Evolutionary conservation across 2,888 invertebrate species (phyloP), one percentile per base, ranked within the genome.

Genomic region (Papilio elwesi): DNA sequence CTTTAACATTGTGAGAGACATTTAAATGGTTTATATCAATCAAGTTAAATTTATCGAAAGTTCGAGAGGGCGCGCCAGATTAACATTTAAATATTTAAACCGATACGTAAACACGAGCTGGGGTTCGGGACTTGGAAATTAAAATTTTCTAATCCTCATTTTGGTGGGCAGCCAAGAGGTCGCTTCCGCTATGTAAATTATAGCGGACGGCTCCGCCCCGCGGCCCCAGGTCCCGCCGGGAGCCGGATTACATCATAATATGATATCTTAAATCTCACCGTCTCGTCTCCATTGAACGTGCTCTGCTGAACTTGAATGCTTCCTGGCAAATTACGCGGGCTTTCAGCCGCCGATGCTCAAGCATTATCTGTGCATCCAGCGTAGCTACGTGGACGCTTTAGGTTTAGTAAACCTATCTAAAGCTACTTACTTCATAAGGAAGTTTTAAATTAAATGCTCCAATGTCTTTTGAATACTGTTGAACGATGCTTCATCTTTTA

Each of bases 11-110:
- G 86, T 86, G 85, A 88, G 87, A 89, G 88, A 89, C 89, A 91
- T 92, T 91, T 87, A 91, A 93, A 92, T 85, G 82, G 81, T 89
- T 87, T 86, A 90, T 91, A 93, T 92, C 92, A 92, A 91, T 90
- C 87, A 43, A 64, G 57, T 64, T 68, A 26, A 68, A 64, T 90
- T 88, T 88, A 92, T 93, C 90, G 90, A 92, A 92, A 90, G 91
- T 91, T 92, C 90, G 26, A 16, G 57, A 55, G 68, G 55, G 8
- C 38, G 72, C 82, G 80, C 78, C 79, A 65, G 43, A 69, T 66
- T 70, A 66, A 62, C 59, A 38, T 59, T 66, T 66, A 73, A 84
- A 91, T 90, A 92, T 91, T 90, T 90, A 91, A 90, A 87, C 84
- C 88, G 86, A 89, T 89, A 82, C 81, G 86, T 88, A 90, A 90